Base-by-base conservation (phyloP, 2,113 vertebrate genomes). In the Emberiza fucata region DNA sequence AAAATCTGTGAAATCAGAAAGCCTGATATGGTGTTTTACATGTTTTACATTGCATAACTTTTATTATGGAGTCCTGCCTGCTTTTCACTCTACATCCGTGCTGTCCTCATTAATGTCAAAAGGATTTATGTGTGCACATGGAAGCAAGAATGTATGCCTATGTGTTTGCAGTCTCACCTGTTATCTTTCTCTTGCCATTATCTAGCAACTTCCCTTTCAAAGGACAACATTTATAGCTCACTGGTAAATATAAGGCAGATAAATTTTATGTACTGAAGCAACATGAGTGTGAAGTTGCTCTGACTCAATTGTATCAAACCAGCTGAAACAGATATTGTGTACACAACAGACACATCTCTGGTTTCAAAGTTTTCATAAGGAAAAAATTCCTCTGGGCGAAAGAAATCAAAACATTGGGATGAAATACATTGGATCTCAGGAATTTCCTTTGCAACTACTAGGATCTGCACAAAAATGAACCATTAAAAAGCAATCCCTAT, bases 191-290 rank as follows among this genome's bases (percentile, higher is more conserved):
- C 50, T 79, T 87, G 94, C 53, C 45, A 80, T 95, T 94, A 95
- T 93, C 82, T 54, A 85, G 81, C 68, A 92, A 86, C 75, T 90
- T 95, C 61, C 82, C 76, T 92, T 94, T 60, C 94, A 96, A 83
- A 86, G 81, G 53, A 92, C 77, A 96, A 80, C 94, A 94, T 96
- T 97, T 95, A 94, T 75, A 94, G 95, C 88, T 94, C 81, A 48
- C 86, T 94, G 94, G 94, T 95, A 96, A 95, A 95, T 92, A 96
- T 53, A 94, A 95, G 80, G 66, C 61, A 95, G 88, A 95, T 96
- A 97, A 95, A 96, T 93, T 94, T 95, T 95, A 95, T 82, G 88
- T 92, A 88, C 88, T 94, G 87, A 93, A 96, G 66, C 61, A 91
- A 80, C 77, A 35, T 1, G 48, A 88, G 64, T 82, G 68, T 44